These are phyloP conservation scores for Antennarius maculatus DNA, from an alignment of 2,797 vertebrate genomes.

Conservation along the genomic window DNA sequence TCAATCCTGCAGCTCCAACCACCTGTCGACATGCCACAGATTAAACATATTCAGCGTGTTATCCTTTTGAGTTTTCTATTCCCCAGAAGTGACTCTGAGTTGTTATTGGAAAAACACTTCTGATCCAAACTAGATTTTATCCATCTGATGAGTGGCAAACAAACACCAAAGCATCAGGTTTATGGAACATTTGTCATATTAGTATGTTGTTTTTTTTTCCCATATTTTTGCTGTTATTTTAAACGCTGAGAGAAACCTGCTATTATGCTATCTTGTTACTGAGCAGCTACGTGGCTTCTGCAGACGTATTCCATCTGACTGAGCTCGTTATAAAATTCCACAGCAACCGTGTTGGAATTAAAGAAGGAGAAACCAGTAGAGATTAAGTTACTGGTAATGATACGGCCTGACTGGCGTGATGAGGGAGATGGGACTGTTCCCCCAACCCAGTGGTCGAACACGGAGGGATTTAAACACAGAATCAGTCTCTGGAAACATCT, in stretches of 20 bases:
- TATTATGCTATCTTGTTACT: conserved; percentile 77
- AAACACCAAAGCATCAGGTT: conserved; percentile 43
- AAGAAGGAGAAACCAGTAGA: conserved; percentile 48
- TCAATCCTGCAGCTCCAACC: not conserved
- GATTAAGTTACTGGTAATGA: conserved; percentile 65
- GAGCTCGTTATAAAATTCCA: conserved; percentile 57
- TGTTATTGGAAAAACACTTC: conserved; percentile 26
- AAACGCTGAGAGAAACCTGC: conserved; percentile 51
- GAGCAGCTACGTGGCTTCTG: conserved; percentile 64
- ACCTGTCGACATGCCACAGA: not conserved
- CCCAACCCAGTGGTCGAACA: not conserved
- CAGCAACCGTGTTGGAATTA: conserved; percentile 58
- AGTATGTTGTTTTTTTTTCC: conserved; percentile 18
- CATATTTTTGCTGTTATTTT: conserved; percentile 39
- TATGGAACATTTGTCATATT: conserved; percentile 61
- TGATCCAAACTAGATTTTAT: conserved; percentile 24
- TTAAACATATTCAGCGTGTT: not conserved
- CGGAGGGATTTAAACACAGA: conserved; percentile 11
- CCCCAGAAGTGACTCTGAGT: not conserved
- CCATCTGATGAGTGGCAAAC: conserved; percentile 33
- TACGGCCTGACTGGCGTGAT: conserved; percentile 33
- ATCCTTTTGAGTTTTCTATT: too few relatives aligned
- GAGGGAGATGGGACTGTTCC: conserved; percentile 2
- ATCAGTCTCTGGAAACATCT: conserved; percentile 7
- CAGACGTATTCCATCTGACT: conserved; percentile 49